These are phyloP conservation scores for Urocolius indicus DNA, from an alignment of 2,113 vertebrate genomes.

Conservation along the genomic window DNA sequence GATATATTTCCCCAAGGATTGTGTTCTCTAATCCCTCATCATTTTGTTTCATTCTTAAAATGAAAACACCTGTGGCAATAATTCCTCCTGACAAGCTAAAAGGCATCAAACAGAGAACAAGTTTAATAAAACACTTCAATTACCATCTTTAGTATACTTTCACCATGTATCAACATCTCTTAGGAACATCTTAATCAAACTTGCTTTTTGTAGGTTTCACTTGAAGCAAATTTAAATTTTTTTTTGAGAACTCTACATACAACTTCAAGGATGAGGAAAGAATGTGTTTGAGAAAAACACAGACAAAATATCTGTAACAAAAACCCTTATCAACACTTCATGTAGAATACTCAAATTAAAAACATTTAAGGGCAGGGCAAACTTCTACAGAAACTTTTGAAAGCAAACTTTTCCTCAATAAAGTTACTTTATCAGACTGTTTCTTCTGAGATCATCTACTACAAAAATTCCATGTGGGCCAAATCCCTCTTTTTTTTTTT, in stretches of 20 bases:
- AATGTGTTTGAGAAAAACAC: not conserved
- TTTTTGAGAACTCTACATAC: not conserved
- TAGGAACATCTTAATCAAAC: slow-evolving; percentile 32
- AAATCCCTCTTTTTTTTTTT: not conserved
- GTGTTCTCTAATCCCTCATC: slow-evolving; percentile 25
- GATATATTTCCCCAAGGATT: not conserved
- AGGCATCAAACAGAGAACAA: slow-evolving; percentile 1
- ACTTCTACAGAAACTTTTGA: not conserved
- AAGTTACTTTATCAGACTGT: not conserved
- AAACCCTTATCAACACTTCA: not conserved
- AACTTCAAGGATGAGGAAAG: not conserved
- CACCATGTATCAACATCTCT: not conserved
- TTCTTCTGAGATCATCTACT: not conserved
- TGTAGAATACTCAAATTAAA: not conserved
- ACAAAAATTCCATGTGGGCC: not conserved
- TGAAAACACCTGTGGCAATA: slow-evolving; percentile 34
- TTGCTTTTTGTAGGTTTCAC: slow-evolving; percentile 48
- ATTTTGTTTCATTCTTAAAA: slow-evolving; percentile 25
- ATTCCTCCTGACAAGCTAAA: slow-evolving; percentile 36
- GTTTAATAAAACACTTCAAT: slow-evolving; percentile 54
- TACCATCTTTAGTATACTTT: slow-evolving; percentile 6
- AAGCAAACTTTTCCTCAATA: not conserved
- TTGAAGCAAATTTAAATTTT: slow-evolving; percentile 36
- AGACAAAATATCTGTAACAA: not conserved
- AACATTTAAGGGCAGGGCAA: not conserved